phyloP scores from a whole-genome alignment of 1,140 invertebrate species.

The Eriosoma lanigerum region DNA sequence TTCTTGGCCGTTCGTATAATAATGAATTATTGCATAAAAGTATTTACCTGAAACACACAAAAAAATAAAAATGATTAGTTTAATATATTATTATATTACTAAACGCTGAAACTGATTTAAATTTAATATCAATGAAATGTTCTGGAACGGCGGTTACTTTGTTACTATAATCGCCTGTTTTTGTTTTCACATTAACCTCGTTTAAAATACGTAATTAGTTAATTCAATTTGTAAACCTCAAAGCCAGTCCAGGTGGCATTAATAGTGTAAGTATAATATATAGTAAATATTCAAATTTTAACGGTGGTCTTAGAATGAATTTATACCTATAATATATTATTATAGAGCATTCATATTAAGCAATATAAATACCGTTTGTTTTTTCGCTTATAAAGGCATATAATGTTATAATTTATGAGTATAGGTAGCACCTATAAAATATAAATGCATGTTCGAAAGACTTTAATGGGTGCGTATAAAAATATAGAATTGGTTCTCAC shows the following conservation, averaged over 20 bases:
- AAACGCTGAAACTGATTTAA: not conserved
- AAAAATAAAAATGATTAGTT: not conserved
- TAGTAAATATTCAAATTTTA: not conserved
- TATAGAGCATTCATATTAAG: not conserved
- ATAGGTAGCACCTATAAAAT: not conserved
- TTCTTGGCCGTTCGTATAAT: constrained; percentile 24
- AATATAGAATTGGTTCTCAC: not conserved
- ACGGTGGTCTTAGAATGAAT: not conserved
- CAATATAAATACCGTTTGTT: not conserved
- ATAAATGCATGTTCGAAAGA: not conserved
- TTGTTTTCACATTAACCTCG: not conserved
- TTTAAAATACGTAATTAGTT: not conserved
- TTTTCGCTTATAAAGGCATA: not conserved
- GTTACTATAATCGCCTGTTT: not conserved
- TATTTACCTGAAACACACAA: constrained; percentile 39
- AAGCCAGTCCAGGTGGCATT: not conserved
- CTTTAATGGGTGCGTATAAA: not conserved
- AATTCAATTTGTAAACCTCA: not conserved
- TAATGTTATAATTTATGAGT: no score
- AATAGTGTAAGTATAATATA: not conserved
- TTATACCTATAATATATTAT: not conserved
- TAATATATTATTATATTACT: no score
- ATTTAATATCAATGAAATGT: not conserved
- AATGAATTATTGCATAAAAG: not conserved
- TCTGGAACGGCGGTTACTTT: not conserved